phyloP scores from a whole-genome alignment of 2,888 invertebrate species.

The Sicus ferrugineus region DNA sequence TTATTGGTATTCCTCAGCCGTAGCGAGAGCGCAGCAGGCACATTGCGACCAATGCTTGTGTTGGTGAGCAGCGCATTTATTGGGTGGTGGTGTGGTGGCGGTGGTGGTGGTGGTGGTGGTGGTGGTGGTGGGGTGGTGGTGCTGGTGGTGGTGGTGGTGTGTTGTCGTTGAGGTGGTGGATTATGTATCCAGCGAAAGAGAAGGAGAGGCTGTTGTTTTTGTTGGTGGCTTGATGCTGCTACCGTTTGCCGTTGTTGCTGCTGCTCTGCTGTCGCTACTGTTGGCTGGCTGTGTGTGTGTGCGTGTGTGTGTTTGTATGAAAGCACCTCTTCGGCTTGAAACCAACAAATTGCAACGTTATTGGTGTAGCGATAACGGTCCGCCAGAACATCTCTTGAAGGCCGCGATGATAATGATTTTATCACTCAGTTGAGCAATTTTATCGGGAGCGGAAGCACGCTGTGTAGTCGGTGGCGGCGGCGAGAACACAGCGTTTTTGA shows the following conservation, averaged over 20 bases:
- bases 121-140: conserved; percentile 40
- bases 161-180: conserved; percentile 37
- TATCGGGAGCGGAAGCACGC: conserved; percentile 50
- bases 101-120: conserved; percentile 36
- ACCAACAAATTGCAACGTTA: conserved; percentile 32
- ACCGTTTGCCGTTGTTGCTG: conserved; percentile 33
- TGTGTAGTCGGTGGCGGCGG: conserved; percentile 38
- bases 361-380: conserved; percentile 29
- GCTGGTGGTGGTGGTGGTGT: conserved; percentile 40
- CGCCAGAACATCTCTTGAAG: conserved; percentile 27
- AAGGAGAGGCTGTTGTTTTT: conserved; percentile 43
- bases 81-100: conserved; percentile 29
- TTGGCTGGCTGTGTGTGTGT: neutral
- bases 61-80: conserved; percentile 30
- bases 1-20: neutral
- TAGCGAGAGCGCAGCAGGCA: conserved; percentile 16
- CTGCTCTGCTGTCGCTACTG: conserved; percentile 1
- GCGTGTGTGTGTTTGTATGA: conserved; percentile 26
- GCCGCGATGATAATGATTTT: conserved; percentile 23
- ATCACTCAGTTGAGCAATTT: conserved; percentile 52
- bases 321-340: conserved; percentile 25
- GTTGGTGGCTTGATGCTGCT: conserved; percentile 26
- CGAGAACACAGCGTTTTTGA: conserved; percentile 4
- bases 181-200: conserved; percentile 45
- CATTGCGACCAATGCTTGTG: conserved; percentile 5